Percentiles rank a stretch among this genome's conserved stretches.
Conservation (phyloP, 2,113 vertebrate genomes). For the Stigmatopora argus region DNA sequence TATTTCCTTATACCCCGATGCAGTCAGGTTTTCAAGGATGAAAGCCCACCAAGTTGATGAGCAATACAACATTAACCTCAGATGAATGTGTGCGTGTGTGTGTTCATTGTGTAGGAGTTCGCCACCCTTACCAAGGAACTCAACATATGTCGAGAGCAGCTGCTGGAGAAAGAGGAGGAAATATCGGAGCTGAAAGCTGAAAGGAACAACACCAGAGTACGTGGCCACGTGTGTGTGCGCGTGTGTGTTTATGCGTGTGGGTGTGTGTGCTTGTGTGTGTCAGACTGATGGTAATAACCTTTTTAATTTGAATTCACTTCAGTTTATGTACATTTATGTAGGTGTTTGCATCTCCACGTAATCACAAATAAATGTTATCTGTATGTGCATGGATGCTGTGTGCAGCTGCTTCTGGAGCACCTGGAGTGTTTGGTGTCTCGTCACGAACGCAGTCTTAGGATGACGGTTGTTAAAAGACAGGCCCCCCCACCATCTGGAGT, state of each 20-base stretch:
- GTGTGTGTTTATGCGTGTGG: slow-evolving; percentile 34
- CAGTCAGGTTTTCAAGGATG: slow-evolving; percentile 1
- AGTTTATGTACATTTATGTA: background rate
- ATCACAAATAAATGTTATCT: background rate
- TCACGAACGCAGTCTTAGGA: slow-evolving; percentile 89
- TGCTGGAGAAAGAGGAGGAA: slow-evolving; percentile 95
- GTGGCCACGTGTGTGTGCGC: slow-evolving; percentile 25
- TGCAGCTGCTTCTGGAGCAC: slow-evolving; percentile 89
- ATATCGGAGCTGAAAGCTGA: slow-evolving; percentile 95
- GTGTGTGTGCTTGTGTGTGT: background rate
- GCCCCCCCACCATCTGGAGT: slow-evolving; percentile 90
- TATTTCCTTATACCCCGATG: background rate
- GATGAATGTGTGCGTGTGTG: slow-evolving; percentile 19
- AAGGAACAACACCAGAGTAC: slow-evolving; percentile 93
- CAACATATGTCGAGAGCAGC: slow-evolving; percentile 89
- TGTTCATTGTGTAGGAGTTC: slow-evolving; percentile 80
- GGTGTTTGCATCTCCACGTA: background rate
- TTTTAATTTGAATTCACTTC: background rate
- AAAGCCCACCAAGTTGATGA: slow-evolving; percentile 7
- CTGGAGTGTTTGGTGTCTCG: slow-evolving; percentile 96
- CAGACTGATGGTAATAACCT: background rate
- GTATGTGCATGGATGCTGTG: slow-evolving; percentile 22
- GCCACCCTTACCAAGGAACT: slow-evolving; percentile 94
- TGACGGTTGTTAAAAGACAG: slow-evolving; percentile 97
- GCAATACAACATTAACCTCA: slow-evolving; percentile 30